Conservation (phyloP, 1,140 invertebrate genomes). For the Scaptomyza graminum region DNA sequence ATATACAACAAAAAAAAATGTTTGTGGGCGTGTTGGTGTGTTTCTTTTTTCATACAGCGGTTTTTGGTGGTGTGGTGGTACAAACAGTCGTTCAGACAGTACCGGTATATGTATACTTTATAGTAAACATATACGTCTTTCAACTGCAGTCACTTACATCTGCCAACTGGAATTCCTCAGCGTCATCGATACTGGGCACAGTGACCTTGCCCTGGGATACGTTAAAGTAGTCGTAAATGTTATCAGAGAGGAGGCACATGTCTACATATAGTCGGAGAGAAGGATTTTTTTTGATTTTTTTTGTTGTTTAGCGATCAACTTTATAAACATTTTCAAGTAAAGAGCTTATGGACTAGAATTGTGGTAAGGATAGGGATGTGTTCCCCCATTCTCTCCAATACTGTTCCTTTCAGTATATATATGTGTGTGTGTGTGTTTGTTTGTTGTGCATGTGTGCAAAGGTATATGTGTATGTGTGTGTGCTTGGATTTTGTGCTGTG, state of each 20-base stretch:
- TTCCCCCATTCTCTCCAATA: slow-evolving; percentile 7
- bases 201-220: slow-evolving; percentile 98
- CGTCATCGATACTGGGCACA: slow-evolving; percentile 98
- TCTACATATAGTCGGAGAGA: slow-evolving; percentile 86
- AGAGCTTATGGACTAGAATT: slow-evolving; percentile 58
- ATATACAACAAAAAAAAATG: slow-evolving; percentile 40
- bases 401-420: slow-evolving; percentile 2
- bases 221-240: slow-evolving; percentile 96
- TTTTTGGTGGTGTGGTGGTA: slow-evolving; percentile 33
- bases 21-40: slow-evolving; percentile 40
- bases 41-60: slow-evolving; percentile 15
- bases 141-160: slow-evolving; percentile 86
- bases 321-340: background rate
- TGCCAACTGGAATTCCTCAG: slow-evolving; percentile 95
- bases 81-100: slow-evolving; percentile 53
- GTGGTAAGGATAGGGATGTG: slow-evolving; percentile 8
- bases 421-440: slow-evolving; percentile 30
- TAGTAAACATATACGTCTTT: slow-evolving; percentile 19
- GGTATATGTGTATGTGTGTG: slow-evolving; percentile 7
- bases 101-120: slow-evolving; percentile 38
- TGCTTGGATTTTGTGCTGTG: slow-evolving; percentile 12
- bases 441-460: slow-evolving; percentile 13
- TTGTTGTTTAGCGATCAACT: slow-evolving; percentile 62
- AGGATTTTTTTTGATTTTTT: slow-evolving; percentile 58
- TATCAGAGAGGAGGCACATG: slow-evolving; percentile 92